Base-by-base conservation (phyloP, 2,113 vertebrate genomes). In the Zosterops pallidus region DNA sequence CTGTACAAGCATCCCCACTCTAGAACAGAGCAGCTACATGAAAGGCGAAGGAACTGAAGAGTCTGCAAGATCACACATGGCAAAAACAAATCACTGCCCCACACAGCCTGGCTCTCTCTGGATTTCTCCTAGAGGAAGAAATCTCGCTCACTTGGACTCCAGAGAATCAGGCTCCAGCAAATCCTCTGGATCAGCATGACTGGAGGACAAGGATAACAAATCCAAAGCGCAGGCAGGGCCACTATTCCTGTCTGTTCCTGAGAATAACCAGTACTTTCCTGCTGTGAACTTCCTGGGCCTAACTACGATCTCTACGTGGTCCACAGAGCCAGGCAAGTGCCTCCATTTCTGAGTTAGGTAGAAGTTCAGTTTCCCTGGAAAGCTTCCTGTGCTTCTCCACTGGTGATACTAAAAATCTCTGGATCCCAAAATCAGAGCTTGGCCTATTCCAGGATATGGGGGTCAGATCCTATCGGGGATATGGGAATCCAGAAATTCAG, bases 231-330 rank as follows among this genome's bases (percentile, higher is more conserved):
- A 70, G 31, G 23, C 0, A 55, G 7, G 14, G 33, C 8, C 42
- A 10, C 18, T 53, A 1, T 6, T 81, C 37, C 42, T 55, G 47
- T 35, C 15, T 53, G 0, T 6, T 81, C 41, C 47, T 55, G 39
- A 42, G 46, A 86, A 37, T 3, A 67, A n/a, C 11, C 19, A 64
- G 37, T 17, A 69, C 20, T 4, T 11, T 52, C 39, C 60, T 3
- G 1, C 2, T 29, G 26, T n/a, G 47, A 81, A 22, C 7, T 31
- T 63, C 29, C 41, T 26, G 20, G 21, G 50, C 46, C 57, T 41
- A 39, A 23, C 67, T 35, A 9, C 0, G 0, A 37, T 28, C 35
- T 39, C 44, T 2, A 3, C 9, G 12, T 2, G 12, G 13, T 21
- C 68, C 4, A 2, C 0, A 5, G 52, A 60, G 37, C 44, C 60